Base-by-base conservation (phyloP, 2,113 vertebrate genomes). In the Nothoprocta pentlandii region DNA sequence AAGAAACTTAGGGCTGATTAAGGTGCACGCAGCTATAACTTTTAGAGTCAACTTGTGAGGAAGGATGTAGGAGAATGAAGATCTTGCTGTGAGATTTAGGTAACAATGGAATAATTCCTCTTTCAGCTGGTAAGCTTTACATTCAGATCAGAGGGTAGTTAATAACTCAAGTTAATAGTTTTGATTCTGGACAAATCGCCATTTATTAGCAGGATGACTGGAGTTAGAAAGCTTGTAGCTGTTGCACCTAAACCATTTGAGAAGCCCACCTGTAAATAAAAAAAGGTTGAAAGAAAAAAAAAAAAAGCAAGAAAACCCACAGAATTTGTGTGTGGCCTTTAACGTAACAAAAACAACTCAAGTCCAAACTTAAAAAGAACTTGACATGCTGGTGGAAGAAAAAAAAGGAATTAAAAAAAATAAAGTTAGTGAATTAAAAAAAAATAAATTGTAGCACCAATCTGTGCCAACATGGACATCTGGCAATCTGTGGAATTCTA, bases 401-500 rank as follows among this genome's bases (percentile, higher is more conserved):
- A 98, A 97, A 97, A 97, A 97, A 94, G 94, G 97, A 97, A 98
- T 98, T 80, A 95, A 97, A 97, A 97, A 97, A 97, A 97, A 97
- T 97, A 97, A 98, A 98, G 98, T 98, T 98, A 98, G 98, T 98
- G 98, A 98, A 98, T 98, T 97, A 97, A 98, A 98, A 97, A 49
- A 97, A 97, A 98, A 98, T 90, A 98, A 95, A 97, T 95, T 96
- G 98, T 97, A 98, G 98, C 98, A 98, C 98, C 98, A 98, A 97
- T 98, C 98, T 98, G 98, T 99, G 99, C 99, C 99, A 99, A 99
- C 98, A 99, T 98, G 98, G 99, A 99, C 99, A 99, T 99, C 99
- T 99, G 99, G 99, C 99, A 99, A 99, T 99, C 98, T 99, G 99
- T 99, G 99, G 99, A 99, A 99, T 99, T 99, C 99, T 99, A 99